Evolutionary conservation across 2,797 vertebrate species (phyloP).

Genomic region (Echiichthys vipera): DNA sequence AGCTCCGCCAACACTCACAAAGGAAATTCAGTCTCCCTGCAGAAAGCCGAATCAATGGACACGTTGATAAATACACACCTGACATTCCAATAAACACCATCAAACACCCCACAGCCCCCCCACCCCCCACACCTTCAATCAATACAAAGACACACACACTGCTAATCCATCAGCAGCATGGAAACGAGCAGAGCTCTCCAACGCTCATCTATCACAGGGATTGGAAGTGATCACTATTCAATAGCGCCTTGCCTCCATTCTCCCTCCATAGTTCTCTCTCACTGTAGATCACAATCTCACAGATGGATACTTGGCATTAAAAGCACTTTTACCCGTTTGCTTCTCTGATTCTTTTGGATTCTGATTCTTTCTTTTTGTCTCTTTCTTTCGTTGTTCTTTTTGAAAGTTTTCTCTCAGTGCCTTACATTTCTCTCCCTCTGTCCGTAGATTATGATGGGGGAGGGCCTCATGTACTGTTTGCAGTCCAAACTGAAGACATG

Average conservation of each 20-base stretch:
- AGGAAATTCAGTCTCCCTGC: slow-evolving; percentile 39
- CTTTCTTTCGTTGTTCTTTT: background rate
- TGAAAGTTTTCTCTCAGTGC: background rate
- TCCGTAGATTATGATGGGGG: slow-evolving; percentile 93
- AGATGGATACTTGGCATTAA: slow-evolving; percentile 33
- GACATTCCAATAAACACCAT: slow-evolving; percentile 57
- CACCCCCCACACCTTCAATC: slow-evolving; percentile 34
- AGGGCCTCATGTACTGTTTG: slow-evolving; percentile 93
- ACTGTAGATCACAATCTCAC: slow-evolving; percentile 39
- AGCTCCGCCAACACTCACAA: slow-evolving; percentile 15
- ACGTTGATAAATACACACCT: slow-evolving; percentile 67
- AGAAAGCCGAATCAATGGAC: slow-evolving; percentile 50
- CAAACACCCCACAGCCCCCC: slow-evolving; percentile 14
- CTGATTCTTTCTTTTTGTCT: background rate
- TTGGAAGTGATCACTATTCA: slow-evolving; percentile 73
- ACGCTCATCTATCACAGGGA: slow-evolving; percentile 73
- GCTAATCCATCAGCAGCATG: slow-evolving; percentile 66
- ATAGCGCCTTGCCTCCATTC: slow-evolving; percentile 53
- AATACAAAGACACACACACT: slow-evolving; percentile 42
- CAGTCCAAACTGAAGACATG: slow-evolving; percentile 91
- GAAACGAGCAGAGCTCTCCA: slow-evolving; percentile 54
- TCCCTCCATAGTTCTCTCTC: slow-evolving; percentile 10
- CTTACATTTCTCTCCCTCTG: background rate
- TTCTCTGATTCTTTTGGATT: background rate
- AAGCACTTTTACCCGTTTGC: background rate